Percentiles rank a stretch among this genome's conserved stretches.
These are phyloP conservation scores for Etheostoma spectabile DNA, from an alignment of 2,113 vertebrate genomes.

Conservation along the genomic window DNA sequence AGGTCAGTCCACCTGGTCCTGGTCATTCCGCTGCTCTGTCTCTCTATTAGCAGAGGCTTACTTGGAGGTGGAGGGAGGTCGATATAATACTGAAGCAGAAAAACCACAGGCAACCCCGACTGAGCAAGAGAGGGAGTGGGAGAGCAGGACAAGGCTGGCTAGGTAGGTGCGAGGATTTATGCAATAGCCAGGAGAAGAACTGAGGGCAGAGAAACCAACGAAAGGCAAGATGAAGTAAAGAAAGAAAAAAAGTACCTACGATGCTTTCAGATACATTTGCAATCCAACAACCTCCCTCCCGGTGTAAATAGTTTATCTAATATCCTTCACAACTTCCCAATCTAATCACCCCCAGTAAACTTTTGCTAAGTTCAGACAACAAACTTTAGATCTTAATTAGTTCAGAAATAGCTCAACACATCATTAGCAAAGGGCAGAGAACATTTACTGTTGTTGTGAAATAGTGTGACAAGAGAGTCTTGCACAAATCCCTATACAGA, in stretches of 20 bases:
- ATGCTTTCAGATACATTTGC: not conserved
- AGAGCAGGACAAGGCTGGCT: constrained; percentile 13
- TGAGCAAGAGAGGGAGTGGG: constrained; percentile 25
- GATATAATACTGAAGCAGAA: constrained; percentile 56
- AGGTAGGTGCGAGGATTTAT: constrained; percentile 37
- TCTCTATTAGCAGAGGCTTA: constrained; percentile 72
- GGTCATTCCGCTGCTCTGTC: constrained; percentile 39
- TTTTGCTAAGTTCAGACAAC: constrained; percentile 9
- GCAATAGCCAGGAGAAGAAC: constrained; percentile 32
- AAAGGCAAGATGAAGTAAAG: constrained; percentile 11
- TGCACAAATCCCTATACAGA: not conserved
- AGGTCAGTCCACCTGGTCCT: constrained; percentile 57
- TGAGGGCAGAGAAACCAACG: constrained; percentile 15
- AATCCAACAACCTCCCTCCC: not conserved
- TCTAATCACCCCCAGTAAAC: not conserved
- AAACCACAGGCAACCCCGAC: constrained; percentile 63
- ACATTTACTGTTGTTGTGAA: constrained; percentile 14
- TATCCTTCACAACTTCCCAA: not conserved
- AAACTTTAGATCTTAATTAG: constrained; percentile 26
- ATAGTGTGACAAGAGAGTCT: not conserved
- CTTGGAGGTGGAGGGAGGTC: constrained; percentile 63
- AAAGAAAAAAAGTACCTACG: not conserved
- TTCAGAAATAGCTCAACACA: constrained; percentile 24
- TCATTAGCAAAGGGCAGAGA: constrained; percentile 26
- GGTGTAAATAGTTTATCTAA: not conserved